Evolutionary conservation across 2,113 vertebrate genomes (phyloP), one percentile per base, ranked within the genome.

Genomic region (Dipodomys merriami): DNA sequence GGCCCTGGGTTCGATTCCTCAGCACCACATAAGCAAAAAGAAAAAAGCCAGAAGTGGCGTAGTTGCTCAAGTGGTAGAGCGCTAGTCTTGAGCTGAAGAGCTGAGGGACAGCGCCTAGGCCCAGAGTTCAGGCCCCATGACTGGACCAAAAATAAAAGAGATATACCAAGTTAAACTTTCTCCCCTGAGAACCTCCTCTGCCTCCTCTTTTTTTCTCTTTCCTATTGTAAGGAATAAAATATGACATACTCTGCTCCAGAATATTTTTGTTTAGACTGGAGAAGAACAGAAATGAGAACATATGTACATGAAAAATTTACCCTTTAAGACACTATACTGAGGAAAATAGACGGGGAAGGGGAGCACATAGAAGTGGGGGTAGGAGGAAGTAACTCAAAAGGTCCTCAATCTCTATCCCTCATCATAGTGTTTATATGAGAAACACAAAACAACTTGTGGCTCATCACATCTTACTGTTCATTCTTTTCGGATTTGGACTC

Each of bases 231-330:
- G 44, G 69, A 83, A 35, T 64, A 83, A 73, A 78, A 53, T 77
- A 92, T 73, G 44, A 64, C 62, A 64, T 39, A 33, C 1, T 2
- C 35, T 73, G 4, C 16, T 16, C 12, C 9, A 72, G 76, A 83
- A 77, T 72, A 33, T 84, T 86, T 16, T 30, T 73, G 18, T 69
- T 71, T 53, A 89, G 1, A 85, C 16, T 29, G 20, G 81, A 30
- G 91, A 93, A 92, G 5, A 83, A 33, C 62, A 94, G 64, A 96
- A 12, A 9, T 71, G 20, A 91, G 60, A 44, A n/a, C 7, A 73
- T 67, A 33, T 27, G 23, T 49, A 73, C 39, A 62, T 90, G 62
- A 74, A 74, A 73, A 91, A 11, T 18, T 76, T 74, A 23, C 39
- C 25, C 60, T 90, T 25, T 25, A 86, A 88, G 33, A 71, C 35